Percentiles rank a stretch among this genome's conserved stretches.
These are phyloP conservation scores for Microplitis manilae DNA, from an alignment of 2,888 invertebrate genomes.

Conservation along the genomic window DNA sequence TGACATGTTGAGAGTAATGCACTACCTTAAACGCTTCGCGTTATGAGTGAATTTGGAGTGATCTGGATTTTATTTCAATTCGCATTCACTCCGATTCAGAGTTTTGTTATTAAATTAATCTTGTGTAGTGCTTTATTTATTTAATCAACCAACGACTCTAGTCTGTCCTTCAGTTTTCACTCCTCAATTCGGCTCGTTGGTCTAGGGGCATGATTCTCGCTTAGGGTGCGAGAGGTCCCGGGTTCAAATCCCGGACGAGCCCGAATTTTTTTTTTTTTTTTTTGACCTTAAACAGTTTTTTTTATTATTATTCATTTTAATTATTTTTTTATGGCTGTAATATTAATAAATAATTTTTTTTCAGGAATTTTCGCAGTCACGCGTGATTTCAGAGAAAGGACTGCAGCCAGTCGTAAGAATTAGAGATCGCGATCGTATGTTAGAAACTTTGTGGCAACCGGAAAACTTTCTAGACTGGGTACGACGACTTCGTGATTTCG, in stretches of 20 bases:
- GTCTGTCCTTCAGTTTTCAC: neutral
- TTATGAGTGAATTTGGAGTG: no score
- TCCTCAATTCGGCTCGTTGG: conserved; percentile 76
- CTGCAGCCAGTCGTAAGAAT: conserved; percentile 65
- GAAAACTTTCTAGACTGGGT: conserved; percentile 66
- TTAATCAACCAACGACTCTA: neutral
- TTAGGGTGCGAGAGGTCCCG: conserved; percentile 83
- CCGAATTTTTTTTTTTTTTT: conserved; percentile 29
- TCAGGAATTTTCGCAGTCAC: conserved; percentile 69
- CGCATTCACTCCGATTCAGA: no score
- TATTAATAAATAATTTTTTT: conserved; percentile 33
- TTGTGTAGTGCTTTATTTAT: neutral
- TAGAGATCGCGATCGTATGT: conserved; percentile 59
- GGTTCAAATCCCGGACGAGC: conserved; percentile 80
- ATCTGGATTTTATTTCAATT: no score
- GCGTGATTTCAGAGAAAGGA: conserved; percentile 61
- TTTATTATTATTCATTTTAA: neutral
- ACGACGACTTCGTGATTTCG: conserved; percentile 64
- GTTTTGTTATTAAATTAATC: no score
- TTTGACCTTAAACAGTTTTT: conserved; percentile 26
- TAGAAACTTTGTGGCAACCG: conserved; percentile 65
- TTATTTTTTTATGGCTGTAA: neutral
- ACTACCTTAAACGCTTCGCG: no score
- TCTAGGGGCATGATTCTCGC: conserved; percentile 83
- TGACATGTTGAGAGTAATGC: neutral